These are phyloP conservation scores for Oncopodura yosiiana DNA, from an alignment of 1,140 invertebrate genomes.

Conservation along the genomic window DNA sequence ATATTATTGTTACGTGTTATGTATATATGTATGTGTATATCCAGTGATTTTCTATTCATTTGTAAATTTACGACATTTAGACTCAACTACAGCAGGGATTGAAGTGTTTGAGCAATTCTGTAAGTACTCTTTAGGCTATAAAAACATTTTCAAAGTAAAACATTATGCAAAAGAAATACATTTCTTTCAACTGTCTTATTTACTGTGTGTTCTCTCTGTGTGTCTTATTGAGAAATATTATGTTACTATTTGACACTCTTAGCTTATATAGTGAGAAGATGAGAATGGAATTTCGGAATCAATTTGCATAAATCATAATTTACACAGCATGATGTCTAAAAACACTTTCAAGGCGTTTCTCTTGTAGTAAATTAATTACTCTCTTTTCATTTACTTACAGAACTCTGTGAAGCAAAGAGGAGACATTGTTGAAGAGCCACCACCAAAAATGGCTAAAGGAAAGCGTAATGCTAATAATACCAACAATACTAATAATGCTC, in stretches of 20 bases:
- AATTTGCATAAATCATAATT: too few species aligned
- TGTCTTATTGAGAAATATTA: background rate
- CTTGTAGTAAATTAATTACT: background rate
- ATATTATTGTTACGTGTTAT: too few species aligned
- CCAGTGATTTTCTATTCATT: too few species aligned
- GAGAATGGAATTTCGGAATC: too few species aligned
- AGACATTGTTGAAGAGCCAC: conserved; percentile 18
- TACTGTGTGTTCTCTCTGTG: background rate
- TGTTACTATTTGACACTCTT: background rate
- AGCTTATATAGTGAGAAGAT: background rate
- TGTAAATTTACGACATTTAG: too few species aligned
- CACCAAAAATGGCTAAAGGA: background rate
- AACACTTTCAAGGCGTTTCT: background rate
- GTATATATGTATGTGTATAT: too few species aligned
- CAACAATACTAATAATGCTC: conserved; percentile 18
- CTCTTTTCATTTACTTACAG: conserved; percentile 20
- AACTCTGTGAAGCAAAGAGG: conserved; percentile 36
- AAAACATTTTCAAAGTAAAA: too few species aligned
- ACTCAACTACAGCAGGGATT: too few species aligned
- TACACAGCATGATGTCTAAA: too few species aligned
- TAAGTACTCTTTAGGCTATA: too few species aligned
- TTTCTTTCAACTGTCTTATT: background rate
- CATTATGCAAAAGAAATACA: too few species aligned
- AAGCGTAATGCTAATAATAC: conserved; percentile 10
- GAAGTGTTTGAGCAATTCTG: too few species aligned